A percentile compares a stretch with the other conserved stretches of the same genome.
Conservation (phyloP, 1,140 invertebrate genomes). For the Tetragonula clypearis region DNA sequence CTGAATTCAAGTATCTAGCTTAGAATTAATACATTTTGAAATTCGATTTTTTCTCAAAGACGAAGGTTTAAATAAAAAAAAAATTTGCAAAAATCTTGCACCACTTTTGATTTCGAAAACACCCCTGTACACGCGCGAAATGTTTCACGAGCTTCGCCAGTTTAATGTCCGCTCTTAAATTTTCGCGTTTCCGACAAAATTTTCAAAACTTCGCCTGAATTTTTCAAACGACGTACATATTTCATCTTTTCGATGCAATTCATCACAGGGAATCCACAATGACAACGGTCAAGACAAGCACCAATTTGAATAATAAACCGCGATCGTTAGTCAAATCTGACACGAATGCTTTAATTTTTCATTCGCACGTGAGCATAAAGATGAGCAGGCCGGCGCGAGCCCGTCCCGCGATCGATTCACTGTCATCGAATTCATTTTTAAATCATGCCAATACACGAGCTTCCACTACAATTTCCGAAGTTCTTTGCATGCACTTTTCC, state of each 20-base stretch:
- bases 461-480: not conserved
- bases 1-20: no score
- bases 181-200: not conserved
- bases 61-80: no score
- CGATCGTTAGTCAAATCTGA: constrained; percentile 69
- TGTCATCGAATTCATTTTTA: constrained; percentile 56
- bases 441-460: constrained; percentile 19
- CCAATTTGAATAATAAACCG: constrained; percentile 75
- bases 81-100: no score
- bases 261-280: constrained; percentile 72
- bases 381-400: not conserved
- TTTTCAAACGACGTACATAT: not conserved
- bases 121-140: no score
- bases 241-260: constrained; percentile 27
- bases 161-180: no score
- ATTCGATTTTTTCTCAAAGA: no score
- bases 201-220: not conserved
- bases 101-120: no score
- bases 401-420: constrained; percentile 42
- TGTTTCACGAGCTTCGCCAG: no score
- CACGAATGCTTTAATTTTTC: constrained; percentile 76
- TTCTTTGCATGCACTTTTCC: not conserved
- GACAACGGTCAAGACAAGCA: constrained; percentile 59
- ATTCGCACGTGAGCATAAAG: constrained; percentile 49
- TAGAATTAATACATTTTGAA: no score